Conservation (phyloP, 1,140 invertebrate species). For the Pogonomyrmex californicus region DNA sequence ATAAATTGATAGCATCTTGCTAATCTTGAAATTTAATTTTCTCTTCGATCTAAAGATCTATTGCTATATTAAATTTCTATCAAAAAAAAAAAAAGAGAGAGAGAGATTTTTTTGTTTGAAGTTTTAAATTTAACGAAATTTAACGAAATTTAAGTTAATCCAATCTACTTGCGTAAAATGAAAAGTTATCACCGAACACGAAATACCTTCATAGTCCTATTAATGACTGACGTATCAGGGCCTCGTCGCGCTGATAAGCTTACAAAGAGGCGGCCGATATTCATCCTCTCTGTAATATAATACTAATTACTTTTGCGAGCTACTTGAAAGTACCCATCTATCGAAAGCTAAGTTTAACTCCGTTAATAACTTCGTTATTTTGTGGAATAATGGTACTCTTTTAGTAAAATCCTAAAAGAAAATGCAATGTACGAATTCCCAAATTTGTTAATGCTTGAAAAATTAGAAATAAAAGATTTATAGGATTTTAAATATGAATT, state of each 20-base stretch:
- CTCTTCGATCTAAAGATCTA: not conserved
- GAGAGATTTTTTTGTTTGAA: not conserved
- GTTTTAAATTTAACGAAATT: not conserved
- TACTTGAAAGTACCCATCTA: slow-evolving; percentile 21
- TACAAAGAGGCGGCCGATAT: slow-evolving; percentile 39
- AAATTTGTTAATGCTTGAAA: not conserved
- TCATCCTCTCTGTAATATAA: slow-evolving; percentile 35
- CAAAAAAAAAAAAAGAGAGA: not conserved
- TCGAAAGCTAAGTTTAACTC: slow-evolving; percentile 39
- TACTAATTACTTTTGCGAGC: slow-evolving; percentile 23
- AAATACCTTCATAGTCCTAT: slow-evolving; percentile 6
- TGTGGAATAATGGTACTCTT: not conserved
- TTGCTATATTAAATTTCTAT: slow-evolving; percentile 17
- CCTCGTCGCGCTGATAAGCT: slow-evolving; percentile 46
- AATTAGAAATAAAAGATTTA: no score
- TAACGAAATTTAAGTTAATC: not conserved
- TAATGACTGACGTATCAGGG: slow-evolving; percentile 35
- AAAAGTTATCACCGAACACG: slow-evolving; percentile 31
- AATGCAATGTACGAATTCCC: not conserved
- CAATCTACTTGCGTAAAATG: not conserved
- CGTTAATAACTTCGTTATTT: slow-evolving; percentile 38
- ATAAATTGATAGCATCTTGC: not conserved
- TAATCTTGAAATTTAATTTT: not conserved
- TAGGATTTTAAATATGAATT: no score
- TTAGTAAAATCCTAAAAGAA: not conserved